Conservation (phyloP, 2,888 invertebrate genomes). For the Orthosia incerta region DNA sequence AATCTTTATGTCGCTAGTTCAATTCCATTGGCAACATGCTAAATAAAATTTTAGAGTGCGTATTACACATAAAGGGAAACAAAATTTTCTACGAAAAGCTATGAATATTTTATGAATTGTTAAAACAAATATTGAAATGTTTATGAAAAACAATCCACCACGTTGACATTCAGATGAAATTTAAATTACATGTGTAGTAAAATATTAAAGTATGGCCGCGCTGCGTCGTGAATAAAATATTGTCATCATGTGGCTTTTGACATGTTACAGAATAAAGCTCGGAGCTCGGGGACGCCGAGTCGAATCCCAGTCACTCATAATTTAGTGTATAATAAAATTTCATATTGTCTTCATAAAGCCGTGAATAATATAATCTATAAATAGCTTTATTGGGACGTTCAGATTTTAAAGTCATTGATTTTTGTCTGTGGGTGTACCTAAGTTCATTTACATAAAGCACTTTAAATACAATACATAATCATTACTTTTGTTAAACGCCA, state of each 20-base stretch:
- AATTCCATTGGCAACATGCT: background rate
- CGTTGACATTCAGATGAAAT: constrained; percentile 52
- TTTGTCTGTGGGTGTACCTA: constrained; percentile 18
- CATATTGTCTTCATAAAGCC: constrained; percentile 49
- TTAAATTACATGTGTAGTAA: constrained; percentile 45
- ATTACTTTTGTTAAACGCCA: background rate
- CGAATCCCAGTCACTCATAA: constrained; percentile 56
- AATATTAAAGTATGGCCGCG: constrained; percentile 50
- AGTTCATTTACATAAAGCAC: constrained; percentile 14
- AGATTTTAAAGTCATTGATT: constrained; percentile 30
- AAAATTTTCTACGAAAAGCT: constrained; percentile 16
- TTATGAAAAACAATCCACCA: constrained; percentile 49
- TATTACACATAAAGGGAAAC: background rate
- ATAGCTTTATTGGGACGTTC: constrained; percentile 40
- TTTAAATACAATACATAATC: background rate
- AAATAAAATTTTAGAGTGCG: background rate
- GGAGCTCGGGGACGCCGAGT: constrained; percentile 24
- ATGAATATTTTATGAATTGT: constrained; percentile 40
- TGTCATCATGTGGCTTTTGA: constrained; percentile 50
- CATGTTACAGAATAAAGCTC: constrained; percentile 47
- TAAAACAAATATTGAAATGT: constrained; percentile 51
- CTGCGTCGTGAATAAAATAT: constrained; percentile 58
- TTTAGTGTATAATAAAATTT: constrained; percentile 61
- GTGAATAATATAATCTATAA: constrained; percentile 49
- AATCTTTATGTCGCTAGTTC: constrained; percentile 1